Evolutionary conservation across 2,113 vertebrate genomes (phyloP).

Genomic region (Myiopsitta monachus): DNA sequence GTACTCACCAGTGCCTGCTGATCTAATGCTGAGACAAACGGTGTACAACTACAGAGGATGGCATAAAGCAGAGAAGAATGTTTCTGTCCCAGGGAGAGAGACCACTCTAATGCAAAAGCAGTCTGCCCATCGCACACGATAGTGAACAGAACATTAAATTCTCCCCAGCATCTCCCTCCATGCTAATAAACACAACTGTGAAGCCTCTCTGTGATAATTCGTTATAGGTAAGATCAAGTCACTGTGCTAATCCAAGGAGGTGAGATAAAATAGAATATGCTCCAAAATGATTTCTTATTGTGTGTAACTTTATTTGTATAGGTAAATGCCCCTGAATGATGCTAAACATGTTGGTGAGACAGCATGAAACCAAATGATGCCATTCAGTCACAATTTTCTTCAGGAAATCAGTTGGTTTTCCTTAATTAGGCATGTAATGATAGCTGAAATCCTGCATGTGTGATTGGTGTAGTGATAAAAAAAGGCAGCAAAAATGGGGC

Average conservation of each 20-base stretch:
- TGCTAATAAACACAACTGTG: not conserved
- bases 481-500: not conserved
- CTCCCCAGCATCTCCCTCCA: not conserved
- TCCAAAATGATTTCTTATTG: not conserved
- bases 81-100: not conserved
- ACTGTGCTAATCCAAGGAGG: not conserved
- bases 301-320: not conserved
- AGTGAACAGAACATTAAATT: not conserved
- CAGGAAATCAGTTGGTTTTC: not conserved
- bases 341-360: not conserved
- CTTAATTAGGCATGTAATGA: not conserved
- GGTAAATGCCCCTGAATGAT: not conserved
- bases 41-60: not conserved
- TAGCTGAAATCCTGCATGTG: not conserved
- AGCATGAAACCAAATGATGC: not conserved
- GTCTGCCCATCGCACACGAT: not conserved
- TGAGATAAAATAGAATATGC: not conserved
- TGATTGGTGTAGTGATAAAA: not conserved
- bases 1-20: not conserved
- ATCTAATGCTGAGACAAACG: not conserved
- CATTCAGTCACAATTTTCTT: not conserved
- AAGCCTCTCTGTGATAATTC: not conserved
- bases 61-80: not conserved
- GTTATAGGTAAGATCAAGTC: not conserved
- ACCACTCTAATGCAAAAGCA: not conserved